These are phyloP conservation scores for Micrastur ruficollis DNA, from an alignment of 2,797 vertebrate species.

Conservation along the genomic window DNA sequence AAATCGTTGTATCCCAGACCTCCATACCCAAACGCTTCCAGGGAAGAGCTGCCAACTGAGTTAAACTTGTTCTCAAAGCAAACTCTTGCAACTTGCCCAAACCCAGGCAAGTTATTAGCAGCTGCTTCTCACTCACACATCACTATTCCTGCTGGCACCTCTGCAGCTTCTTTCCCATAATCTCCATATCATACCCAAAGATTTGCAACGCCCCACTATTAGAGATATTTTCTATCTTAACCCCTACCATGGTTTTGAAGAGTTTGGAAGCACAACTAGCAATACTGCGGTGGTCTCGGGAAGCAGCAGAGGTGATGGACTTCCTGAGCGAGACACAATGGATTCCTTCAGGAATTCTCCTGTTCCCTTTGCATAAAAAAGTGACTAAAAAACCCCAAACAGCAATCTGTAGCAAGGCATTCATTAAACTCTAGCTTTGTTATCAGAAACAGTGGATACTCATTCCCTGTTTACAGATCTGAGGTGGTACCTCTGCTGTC, in stretches of 20 bases:
- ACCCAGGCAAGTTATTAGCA: neutral
- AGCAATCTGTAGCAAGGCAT: neutral
- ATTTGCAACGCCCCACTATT: neutral
- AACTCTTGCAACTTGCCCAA: neutral
- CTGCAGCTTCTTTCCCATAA: neutral
- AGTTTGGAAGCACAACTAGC: neutral
- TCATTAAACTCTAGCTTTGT: neutral
- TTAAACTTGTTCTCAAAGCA: neutral
- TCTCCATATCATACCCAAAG: neutral
- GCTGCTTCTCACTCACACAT: neutral
- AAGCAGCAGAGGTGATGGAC: neutral
- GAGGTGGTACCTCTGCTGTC: neutral
- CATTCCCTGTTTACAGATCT: neutral
- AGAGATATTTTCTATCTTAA: neutral
- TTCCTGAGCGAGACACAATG: neutral
- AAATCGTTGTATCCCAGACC: neutral
- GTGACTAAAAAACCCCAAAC: neutral
- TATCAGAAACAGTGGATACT: neutral
- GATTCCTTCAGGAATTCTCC: neutral
- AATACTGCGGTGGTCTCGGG: neutral
- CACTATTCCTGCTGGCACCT: neutral
- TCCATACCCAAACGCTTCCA: neutral
- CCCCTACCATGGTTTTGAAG: neutral
- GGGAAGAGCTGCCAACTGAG: neutral
- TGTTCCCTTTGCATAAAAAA: neutral